A percentile compares a stretch with the other conserved stretches of the same genome.
phyloP scores from a whole-genome alignment of 23 tunicate species.

The Halocynthia roretzi region DNA sequence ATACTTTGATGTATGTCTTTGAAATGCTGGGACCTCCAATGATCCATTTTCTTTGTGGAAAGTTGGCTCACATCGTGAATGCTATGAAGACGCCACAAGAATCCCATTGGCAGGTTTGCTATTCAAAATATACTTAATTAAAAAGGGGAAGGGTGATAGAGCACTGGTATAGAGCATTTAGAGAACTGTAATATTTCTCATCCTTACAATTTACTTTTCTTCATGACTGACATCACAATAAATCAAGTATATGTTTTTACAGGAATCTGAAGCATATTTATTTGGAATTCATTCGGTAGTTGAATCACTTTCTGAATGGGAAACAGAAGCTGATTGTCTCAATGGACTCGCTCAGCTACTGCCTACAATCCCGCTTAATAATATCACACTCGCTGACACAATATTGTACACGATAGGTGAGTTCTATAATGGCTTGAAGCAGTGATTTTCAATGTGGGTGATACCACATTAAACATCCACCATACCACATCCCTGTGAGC shows the following conservation, averaged over 20 bases:
- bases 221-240: no score
- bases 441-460: no score
- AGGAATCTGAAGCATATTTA: constrained; percentile 59
- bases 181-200: no score
- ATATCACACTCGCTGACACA: constrained; percentile 74
- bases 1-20: constrained; percentile 81
- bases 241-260: no score
- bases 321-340: constrained; percentile 39
- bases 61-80: constrained; percentile 14
- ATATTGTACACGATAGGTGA: constrained; percentile 59
- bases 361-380: constrained; percentile 45
- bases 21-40: constrained; percentile 58
- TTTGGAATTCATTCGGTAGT: constrained; percentile 81
- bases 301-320: constrained; percentile 55
- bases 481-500: no score
- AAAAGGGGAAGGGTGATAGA: no score
- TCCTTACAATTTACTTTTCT: no score
- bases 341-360: constrained; percentile 33
- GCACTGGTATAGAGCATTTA: no score
- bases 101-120: constrained; percentile 36
- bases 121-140: no score
- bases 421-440: no score
- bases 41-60: constrained; percentile 44
- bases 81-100: background rate
- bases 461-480: no score